Base-by-base conservation (phyloP, 1,140 invertebrate species). In the Liolophura sinensis region DNA sequence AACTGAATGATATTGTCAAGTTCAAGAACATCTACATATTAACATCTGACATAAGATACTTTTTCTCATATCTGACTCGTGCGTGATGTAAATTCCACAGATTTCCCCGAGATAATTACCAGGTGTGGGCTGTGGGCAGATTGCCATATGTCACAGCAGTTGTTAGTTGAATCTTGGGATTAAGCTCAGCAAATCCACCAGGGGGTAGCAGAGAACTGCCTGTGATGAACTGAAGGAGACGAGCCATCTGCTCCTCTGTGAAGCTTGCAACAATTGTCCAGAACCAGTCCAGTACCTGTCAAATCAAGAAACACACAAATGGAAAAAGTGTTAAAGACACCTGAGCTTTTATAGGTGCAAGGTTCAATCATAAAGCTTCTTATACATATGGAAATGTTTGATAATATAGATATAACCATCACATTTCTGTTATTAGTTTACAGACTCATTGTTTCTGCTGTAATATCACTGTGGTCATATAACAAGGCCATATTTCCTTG, bases 191-290 rank as follows among this genome's bases (percentile, higher is more conserved):
- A 73, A 89, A 96, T 14, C 95, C 95, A 51, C 93, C 94, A 1
- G 94, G 92, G 60, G 95, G 95, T 76, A 97, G 87, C 85, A 95
- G 93, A 15, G 92, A 93, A 82, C 92, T 95, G 14, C 87, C 87
- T 0, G 95, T 97, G n/a, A 93, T 95, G 83, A 97, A 97, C 84
- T 98, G 95, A 69, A 98, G 86, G 64, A 98, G 86, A 54, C 94
- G 86, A 0, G 94, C 94, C 90, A 96, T 94, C 87, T 97, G 94
- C 80, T 96, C 94, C 75, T 92, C 91, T 46, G 92, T 94, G 81
- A 97, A 95, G 83, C 93, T 94, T 68, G 90, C 91, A 22, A 97
- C 90, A 56, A 93, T 92, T 4, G 93, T 93, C 95, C 95, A 97
- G 84, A 97, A 96, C 94, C 95, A 97, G 69, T 91, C 91, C 22